Percentiles rank a stretch among this genome's conserved stretches.
These are phyloP conservation scores for Poecilia wingei DNA, from an alignment of 2,797 vertebrate species.

Conservation along the genomic window DNA sequence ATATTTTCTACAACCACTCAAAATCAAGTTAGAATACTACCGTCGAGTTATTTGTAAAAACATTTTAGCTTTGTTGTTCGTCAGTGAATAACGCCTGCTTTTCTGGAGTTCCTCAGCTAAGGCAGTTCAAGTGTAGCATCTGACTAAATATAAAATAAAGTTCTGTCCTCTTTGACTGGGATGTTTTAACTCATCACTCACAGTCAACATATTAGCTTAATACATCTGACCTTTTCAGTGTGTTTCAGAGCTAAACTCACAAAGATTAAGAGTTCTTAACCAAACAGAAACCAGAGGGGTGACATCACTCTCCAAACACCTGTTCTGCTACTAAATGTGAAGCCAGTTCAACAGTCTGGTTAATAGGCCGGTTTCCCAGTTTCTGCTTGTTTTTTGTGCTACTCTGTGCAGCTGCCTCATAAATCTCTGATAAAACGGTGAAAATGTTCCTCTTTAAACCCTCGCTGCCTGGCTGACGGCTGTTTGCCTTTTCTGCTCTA, in stretches of 20 bases:
- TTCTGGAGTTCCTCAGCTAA: background rate
- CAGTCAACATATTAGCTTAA: background rate
- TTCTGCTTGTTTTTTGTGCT: slow-evolving; percentile 6
- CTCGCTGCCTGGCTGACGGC: slow-evolving; percentile 59
- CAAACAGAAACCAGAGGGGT: background rate
- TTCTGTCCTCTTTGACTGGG: background rate
- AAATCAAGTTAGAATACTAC: background rate
- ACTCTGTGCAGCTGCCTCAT: background rate
- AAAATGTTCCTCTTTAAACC: slow-evolving; percentile 1
- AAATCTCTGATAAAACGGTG: background rate
- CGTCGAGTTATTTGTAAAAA: background rate
- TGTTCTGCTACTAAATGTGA: background rate
- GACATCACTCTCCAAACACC: background rate
- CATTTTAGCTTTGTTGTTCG: background rate
- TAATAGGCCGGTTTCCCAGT: background rate
- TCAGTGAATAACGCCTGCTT: background rate
- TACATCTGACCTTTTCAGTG: too few species aligned
- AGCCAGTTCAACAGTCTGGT: background rate
- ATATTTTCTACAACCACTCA: too few species aligned
- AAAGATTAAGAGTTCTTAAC: background rate
- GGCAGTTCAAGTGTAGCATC: background rate
- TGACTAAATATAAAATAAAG: background rate
- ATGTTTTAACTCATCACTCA: background rate
- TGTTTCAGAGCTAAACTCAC: background rate
- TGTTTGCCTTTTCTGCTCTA: slow-evolving; percentile 79